phyloP scores from a whole-genome alignment of 2,797 vertebrate genomes.

The Chelon auratus region DNA sequence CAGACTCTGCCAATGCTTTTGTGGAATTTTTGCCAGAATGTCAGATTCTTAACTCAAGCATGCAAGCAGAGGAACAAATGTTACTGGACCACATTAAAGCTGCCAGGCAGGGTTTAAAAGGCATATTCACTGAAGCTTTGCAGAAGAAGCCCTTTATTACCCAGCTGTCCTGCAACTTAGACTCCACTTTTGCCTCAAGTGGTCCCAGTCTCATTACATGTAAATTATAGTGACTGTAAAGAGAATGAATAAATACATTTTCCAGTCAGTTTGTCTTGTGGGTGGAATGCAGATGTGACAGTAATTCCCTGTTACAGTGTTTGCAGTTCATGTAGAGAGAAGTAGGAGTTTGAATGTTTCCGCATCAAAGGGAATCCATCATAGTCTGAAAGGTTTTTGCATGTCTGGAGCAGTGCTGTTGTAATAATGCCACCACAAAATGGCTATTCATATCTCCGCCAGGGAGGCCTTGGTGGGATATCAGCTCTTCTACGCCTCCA shows the following conservation, averaged over 20 bases:
- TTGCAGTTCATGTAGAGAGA: slow-evolving; percentile 45
- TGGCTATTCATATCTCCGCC: slow-evolving; percentile 59
- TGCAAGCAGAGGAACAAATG: neutral
- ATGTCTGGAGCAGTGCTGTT: slow-evolving; percentile 45
- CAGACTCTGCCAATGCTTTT: too few relatives aligned
- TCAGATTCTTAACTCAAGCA: neutral
- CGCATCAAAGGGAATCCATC: slow-evolving; percentile 60
- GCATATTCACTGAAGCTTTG: neutral
- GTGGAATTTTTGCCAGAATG: neutral
- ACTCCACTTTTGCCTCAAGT: slow-evolving; percentile 4
- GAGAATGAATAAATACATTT: slow-evolving; percentile 48
- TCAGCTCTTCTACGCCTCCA: slow-evolving; percentile 63
- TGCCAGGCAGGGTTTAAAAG: neutral
- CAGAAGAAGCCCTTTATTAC: neutral
- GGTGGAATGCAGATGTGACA: slow-evolving; percentile 31
- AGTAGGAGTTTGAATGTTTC: slow-evolving; percentile 51
- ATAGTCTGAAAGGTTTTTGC: slow-evolving; percentile 59
- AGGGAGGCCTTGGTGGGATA: slow-evolving; percentile 60
- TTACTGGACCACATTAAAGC: neutral
- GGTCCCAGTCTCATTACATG: slow-evolving; percentile 10
- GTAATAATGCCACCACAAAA: slow-evolving; percentile 64
- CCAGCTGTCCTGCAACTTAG: neutral
- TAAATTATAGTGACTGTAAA: slow-evolving; percentile 33
- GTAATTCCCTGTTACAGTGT: slow-evolving; percentile 40
- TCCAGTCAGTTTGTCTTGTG: slow-evolving; percentile 39